phyloP scores from a whole-genome alignment of 30 jellyfish, hydroid and myxozoan genomes.

The Chironex yamaguchii region DNA sequence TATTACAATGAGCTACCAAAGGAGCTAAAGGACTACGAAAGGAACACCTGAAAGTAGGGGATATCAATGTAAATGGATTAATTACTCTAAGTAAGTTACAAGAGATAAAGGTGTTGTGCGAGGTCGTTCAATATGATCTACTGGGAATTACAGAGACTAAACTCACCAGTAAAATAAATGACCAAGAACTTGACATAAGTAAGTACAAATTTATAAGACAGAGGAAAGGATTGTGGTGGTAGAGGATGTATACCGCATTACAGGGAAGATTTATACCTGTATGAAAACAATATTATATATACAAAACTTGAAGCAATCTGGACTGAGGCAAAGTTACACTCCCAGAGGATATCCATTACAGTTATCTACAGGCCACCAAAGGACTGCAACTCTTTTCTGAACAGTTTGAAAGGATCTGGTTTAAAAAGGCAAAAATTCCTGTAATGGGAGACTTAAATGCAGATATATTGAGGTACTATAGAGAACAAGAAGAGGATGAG shows the following conservation, averaged over 20 bases:
- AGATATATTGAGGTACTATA: too few species aligned
- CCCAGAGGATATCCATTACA: constrained; percentile 7
- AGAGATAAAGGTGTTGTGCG: constrained; percentile 8
- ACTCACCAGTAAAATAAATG: constrained; percentile 30
- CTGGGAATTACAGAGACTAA: constrained; percentile 33
- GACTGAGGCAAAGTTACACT: constrained; percentile 19
- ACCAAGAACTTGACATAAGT: constrained; percentile 29
- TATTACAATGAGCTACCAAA: too few species aligned
- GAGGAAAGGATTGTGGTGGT: constrained; percentile 16
- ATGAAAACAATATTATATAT: constrained; percentile 16
- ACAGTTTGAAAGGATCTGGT: too few species aligned
- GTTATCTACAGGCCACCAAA: constrained; percentile 39
- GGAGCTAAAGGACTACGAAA: constrained; percentile 27
- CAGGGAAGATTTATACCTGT: constrained; percentile 16
- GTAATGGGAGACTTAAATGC: too few species aligned
- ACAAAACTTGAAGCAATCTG: constrained; percentile 45
- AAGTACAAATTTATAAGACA: constrained; percentile 26
- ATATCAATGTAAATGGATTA: constrained; percentile 5
- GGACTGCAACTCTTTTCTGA: too few species aligned
- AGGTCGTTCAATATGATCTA: background rate
- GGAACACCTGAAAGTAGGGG: constrained; percentile 24
- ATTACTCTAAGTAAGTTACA: background rate
- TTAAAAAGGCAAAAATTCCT: too few species aligned
- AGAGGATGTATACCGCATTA: constrained; percentile 37
- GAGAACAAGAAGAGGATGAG: too few species aligned